phyloP scores from a whole-genome alignment of 2,797 vertebrate genomes.

The Diplodus puntazzo region DNA sequence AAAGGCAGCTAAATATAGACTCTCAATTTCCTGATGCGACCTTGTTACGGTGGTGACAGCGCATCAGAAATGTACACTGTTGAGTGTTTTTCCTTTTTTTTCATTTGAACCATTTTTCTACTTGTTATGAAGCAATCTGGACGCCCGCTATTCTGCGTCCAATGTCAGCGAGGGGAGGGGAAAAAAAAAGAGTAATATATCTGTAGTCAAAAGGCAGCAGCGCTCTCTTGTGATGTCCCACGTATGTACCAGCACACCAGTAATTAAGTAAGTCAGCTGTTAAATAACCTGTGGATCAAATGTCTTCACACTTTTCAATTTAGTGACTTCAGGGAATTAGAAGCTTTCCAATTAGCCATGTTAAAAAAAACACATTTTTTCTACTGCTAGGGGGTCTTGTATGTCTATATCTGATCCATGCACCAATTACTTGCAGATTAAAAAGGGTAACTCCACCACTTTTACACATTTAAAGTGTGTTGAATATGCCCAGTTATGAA shows the following conservation, averaged over 20 bases:
- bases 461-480: too few species aligned
- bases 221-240: slow-evolving; percentile 6
- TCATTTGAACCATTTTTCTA: neutral
- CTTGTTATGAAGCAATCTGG: neutral
- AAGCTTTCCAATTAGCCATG: slow-evolving; percentile 11
- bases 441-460: too few species aligned
- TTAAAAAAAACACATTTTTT: slow-evolving; percentile 15
- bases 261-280: slow-evolving; percentile 48
- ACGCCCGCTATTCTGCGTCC: neutral
- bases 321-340: slow-evolving; percentile 27
- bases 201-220: slow-evolving; percentile 17
- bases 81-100: neutral
- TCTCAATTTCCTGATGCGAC: slow-evolving; percentile 9
- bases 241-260: slow-evolving; percentile 17
- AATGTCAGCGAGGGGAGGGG: slow-evolving; percentile 2
- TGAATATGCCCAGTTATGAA: too few species aligned
- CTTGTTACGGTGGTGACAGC: slow-evolving; percentile 20
- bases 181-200: neutral
- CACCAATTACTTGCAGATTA: neutral
- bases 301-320: slow-evolving; percentile 33
- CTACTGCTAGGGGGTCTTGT: neutral
- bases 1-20: neutral
- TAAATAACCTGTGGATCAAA: slow-evolving; percentile 55
- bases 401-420: neutral
- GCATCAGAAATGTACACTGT: slow-evolving; percentile 13